Base-by-base conservation (phyloP, 2,888 invertebrate genomes). In the Pomacea canaliculata region DNA sequence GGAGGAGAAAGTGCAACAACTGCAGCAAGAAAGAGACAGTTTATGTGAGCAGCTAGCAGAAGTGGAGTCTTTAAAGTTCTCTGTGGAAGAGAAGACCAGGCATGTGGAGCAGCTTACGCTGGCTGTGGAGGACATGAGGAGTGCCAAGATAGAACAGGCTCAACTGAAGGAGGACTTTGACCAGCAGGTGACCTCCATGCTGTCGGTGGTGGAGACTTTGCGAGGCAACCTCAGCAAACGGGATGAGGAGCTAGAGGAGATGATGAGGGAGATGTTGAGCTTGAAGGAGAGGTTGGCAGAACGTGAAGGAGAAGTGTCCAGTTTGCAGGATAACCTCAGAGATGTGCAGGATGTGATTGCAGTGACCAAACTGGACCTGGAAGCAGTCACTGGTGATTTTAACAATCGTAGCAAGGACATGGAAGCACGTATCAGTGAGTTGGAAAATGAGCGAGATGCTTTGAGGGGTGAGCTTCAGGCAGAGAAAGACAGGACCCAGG, bases 241-340 rank as follows among this genome's bases (percentile, higher is more conserved):
- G 16, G 77, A 79, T 12, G 69, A 77, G 18, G 79, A 78, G 16
- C 37, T 82, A 7, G 72, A 76, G 49, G 73, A 79, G 27, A 72
- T 69, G 67, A 71, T 76, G 67, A 51, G 71, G 0, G 65, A 78
- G 19, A 16, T 78, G 7, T 62, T 68, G 18, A 66, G n/a, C 7
- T 66, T 77, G 8, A 76, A 79, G 73, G 60, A 79, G 23, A 77
- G 73, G 12, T 46, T 80, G 13, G 65, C 70, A 27, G 79, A 79
- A 27, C 78, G 81, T 27, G 78, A 80, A 62, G 78, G 71, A 46
- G 76, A 78, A 49, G 71, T 82, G 12, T 23, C 65, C 13, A 77
- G 78, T 10, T 76, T 78, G 12, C 73, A 73, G 46, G 63, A 79
- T n/a, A 66, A 79, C n/a, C 71, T 82, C 12, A 69, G 78, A 18